Conservation (phyloP, 1,140 invertebrate species). For the Cyclargus thomasi region DNA sequence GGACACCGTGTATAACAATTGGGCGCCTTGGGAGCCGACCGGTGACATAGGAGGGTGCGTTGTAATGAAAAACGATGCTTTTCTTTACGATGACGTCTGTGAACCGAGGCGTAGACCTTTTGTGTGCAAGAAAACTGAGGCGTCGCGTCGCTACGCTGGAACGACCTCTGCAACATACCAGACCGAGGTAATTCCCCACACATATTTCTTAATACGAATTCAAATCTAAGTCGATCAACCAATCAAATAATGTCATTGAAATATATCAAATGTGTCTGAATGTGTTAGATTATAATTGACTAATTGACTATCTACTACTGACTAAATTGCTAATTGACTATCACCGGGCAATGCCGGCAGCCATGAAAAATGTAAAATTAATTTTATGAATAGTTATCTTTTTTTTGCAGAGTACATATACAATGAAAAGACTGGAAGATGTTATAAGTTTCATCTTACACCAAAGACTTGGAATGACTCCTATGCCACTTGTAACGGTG, state of each 20-base stretch:
- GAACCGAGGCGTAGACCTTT: conserved; percentile 36
- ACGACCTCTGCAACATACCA: conserved; percentile 45
- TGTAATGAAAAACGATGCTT: conserved; percentile 33
- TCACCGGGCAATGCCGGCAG: too few species aligned
- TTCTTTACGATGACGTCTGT: conserved; percentile 47
- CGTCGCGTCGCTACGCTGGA: conserved; percentile 48
- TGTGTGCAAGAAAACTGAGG: conserved; percentile 55
- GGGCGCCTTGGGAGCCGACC: conserved; percentile 51
- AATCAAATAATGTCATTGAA: too few species aligned
- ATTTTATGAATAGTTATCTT: too few species aligned
- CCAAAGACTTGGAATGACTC: conserved; percentile 60
- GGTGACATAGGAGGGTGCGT: conserved; percentile 47
- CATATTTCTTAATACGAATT: too few species aligned
- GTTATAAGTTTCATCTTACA: conserved; percentile 61
- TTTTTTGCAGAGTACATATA: conserved; percentile 46
- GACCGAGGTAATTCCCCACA: too few species aligned
- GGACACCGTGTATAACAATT: conserved; percentile 43
- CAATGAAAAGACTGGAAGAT: conserved; percentile 39
- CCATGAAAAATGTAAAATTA: too few species aligned
- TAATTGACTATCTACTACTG: too few species aligned
- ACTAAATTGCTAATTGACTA: too few species aligned
- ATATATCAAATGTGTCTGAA: too few species aligned
- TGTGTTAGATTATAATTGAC: too few species aligned
- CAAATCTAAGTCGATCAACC: too few species aligned
- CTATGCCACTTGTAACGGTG: conserved; percentile 44